Percentiles rank a stretch among this genome's conserved stretches.
Conservation (phyloP, 2,113 vertebrate species). For the Notothenia coriiceps region DNA sequence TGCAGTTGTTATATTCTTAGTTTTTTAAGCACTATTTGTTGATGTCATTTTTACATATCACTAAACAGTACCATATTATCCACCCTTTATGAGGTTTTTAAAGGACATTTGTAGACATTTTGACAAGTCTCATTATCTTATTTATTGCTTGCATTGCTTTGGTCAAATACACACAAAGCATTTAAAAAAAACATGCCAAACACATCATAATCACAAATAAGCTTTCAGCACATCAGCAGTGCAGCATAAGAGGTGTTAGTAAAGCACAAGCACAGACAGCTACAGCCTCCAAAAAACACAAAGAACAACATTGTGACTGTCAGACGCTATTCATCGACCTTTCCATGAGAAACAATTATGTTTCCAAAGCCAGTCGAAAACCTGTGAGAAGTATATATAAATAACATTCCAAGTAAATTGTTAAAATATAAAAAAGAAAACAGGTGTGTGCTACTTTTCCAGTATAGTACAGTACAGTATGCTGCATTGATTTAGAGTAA, state of each 20-base stretch:
- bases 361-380: slow-evolving; percentile 17
- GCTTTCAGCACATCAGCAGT: slow-evolving; percentile 27
- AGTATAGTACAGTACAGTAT: too few relatives aligned
- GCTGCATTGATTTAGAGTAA: too few relatives aligned
- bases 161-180: not conserved
- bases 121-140: not conserved
- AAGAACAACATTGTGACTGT: slow-evolving; percentile 29
- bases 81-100: not conserved
- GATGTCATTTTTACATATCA: not conserved
- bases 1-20: not conserved
- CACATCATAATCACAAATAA: slow-evolving; percentile 40
- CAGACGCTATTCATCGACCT: not conserved
- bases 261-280: slow-evolving; percentile 59
- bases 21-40: not conserved
- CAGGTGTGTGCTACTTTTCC: too few relatives aligned
- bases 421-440: too few relatives aligned
- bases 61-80: not conserved
- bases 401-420: too few relatives aligned
- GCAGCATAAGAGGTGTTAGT: not conserved
- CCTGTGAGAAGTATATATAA: slow-evolving; percentile 21
- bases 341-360: slow-evolving; percentile 4
- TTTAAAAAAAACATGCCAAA: slow-evolving; percentile 36
- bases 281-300: slow-evolving; percentile 41
- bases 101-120: not conserved
- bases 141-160: not conserved